Evolutionary conservation across 2,113 vertebrate genomes (phyloP), one percentile per base, ranked within the genome.

Genomic region (Alexandromys fortis): DNA sequence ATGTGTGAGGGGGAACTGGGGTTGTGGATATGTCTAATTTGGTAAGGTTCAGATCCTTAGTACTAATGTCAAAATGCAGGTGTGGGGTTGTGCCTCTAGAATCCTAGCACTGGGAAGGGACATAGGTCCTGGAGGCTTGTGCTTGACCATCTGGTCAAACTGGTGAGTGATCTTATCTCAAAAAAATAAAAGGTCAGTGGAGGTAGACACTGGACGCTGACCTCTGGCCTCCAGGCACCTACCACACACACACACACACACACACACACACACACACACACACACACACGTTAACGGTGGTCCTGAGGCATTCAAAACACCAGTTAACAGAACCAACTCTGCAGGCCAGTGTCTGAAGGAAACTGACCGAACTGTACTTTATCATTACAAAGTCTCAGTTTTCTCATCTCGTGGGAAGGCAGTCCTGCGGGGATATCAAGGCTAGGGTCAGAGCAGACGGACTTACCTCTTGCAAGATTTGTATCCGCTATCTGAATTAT

Each of bases 401-500:
- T 83, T 63, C 4, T 42, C 86, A 24, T 33, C 17, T 12, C 12
- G 11, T 30, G 49, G 55, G 22, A 77, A 55, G 61, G 47, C 26
- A 65, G 45, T 33, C 28, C 58, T 38, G 28, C 33, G 61, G 81
- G 26, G 79, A 28, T 52, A 17, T 35, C 42, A 26, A 58, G 63
- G 13, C 22, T 19, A n/a, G 30, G 49, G 35, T 5, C 21, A 10
- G n/a, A 35, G 33, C 2, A 49, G 33, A 76, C 11, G 55, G 12
- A 98, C 99, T 99, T 98, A 99, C 99, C 99, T 99, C 98, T 98
- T 99, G 98, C 99, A 99, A 98, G 98, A 99, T 98, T 99, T 98
- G 97, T 99, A 98, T 89, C 98, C 99, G 4, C 97, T 98, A 96
- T 99, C 99, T 94, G 98, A 96, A 92, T 98, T 98, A 96, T 99